A percentile compares a stretch with the other conserved stretches of the same genome.
Evolutionary conservation across 1,140 invertebrate genomes (phyloP).

Genomic region (Palaemon carinicauda): DNA sequence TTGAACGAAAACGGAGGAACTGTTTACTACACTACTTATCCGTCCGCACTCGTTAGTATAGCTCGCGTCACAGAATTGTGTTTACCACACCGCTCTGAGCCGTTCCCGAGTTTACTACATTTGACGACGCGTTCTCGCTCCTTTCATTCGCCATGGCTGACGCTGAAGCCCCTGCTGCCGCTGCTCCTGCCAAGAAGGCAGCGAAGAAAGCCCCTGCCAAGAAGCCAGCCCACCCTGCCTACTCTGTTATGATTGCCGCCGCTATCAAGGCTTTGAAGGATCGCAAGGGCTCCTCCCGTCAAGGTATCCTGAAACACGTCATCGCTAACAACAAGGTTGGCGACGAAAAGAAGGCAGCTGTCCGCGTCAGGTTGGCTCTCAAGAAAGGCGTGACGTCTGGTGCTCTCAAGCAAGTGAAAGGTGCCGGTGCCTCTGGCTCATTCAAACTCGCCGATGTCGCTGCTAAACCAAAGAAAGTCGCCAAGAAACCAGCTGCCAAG

Average conservation of each 20-base stretch:
- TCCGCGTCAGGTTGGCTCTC: conserved; percentile 26
- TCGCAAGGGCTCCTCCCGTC: conserved; percentile 33
- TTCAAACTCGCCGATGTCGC: conserved; percentile 40
- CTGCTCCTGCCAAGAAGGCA: conserved; percentile 25
- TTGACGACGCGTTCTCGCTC: neutral
- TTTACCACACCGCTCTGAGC: neutral
- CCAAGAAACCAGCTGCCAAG: conserved; percentile 37
- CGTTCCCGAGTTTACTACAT: neutral
- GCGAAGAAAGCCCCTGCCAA: conserved; percentile 8
- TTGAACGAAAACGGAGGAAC: conserved; percentile 46
- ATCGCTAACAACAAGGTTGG: conserved; percentile 32
- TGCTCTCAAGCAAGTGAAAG: conserved; percentile 41
- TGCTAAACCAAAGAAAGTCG: neutral
- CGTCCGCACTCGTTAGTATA: conserved; percentile 7
- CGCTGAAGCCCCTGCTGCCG: conserved; percentile 3
- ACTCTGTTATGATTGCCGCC: conserved; percentile 36
- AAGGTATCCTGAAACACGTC: conserved; percentile 45
- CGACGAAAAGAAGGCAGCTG: conserved; percentile 41
- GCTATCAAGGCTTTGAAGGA: conserved; percentile 30
- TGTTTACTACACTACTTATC: conserved; percentile 46
- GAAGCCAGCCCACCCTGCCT: conserved; percentile 33
- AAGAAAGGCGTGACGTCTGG: conserved; percentile 25
- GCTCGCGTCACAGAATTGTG: neutral
- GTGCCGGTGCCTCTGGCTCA: conserved; percentile 37
- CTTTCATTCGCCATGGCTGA: conserved; percentile 12